Percentiles rank a stretch among this genome's conserved stretches.
Conservation (phyloP, 2,113 vertebrate species). For the Gobio gobio region DNA sequence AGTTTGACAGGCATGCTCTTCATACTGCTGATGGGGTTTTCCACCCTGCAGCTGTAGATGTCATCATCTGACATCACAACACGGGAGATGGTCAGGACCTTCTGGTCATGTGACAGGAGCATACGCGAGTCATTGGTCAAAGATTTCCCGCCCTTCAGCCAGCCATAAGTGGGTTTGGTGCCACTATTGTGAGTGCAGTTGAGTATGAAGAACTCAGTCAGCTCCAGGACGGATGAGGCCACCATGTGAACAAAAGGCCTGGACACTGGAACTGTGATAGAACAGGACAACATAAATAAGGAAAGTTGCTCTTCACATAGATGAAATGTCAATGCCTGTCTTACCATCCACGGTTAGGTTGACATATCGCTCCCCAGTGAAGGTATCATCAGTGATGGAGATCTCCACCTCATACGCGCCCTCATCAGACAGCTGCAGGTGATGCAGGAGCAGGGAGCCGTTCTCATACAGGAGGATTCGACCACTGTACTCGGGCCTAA, state of each 20-base stretch:
- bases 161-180: conserved; percentile 89
- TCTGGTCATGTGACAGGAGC: conserved; percentile 86
- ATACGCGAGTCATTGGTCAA: conserved; percentile 87
- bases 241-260: conserved; percentile 85
- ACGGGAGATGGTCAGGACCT: conserved; percentile 87
- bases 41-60: conserved; percentile 87
- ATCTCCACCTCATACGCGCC: conserved; percentile 94
- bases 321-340: conserved; percentile 28
- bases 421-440: conserved; percentile 85
- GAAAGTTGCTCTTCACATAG: neutral
- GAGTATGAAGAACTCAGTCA: conserved; percentile 86
- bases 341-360: conserved; percentile 94
- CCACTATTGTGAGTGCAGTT: conserved; percentile 93
- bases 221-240: conserved; percentile 88
- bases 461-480: conserved; percentile 93
- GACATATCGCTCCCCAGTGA: conserved; percentile 91
- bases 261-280: conserved; percentile 84
- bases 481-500: conserved; percentile 87
- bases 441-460: conserved; percentile 90
- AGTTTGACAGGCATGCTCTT: conserved; percentile 87
- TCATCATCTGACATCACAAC: conserved; percentile 91
- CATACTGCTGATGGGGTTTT: conserved; percentile 89
- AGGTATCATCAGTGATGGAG: conserved; percentile 94
- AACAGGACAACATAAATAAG: neutral
- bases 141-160: conserved; percentile 89